Evolutionary conservation across 2,797 vertebrate species (phyloP), one percentile per base, ranked within the genome.

Genomic region (Gobio occitaniae): DNA sequence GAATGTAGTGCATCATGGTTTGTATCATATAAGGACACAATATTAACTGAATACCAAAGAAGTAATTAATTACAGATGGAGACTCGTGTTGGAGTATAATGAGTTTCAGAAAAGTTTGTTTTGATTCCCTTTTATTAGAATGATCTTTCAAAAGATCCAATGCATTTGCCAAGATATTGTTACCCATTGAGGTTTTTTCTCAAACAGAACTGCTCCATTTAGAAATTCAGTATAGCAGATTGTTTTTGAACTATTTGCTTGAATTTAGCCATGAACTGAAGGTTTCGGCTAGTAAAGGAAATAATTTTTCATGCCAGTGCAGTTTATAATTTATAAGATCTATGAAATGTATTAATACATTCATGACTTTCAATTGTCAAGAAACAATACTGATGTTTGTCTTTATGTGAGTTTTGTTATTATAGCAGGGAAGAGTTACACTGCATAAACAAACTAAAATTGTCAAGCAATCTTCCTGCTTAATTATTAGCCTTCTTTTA

Each of bases 21-120:
- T 80, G 32, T 69, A 65, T 54, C 7, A 59, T 78, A 41, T 29
- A 5, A 29, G 29, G 44, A 50, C 47, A 25, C 3, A 36, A 54
- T 54, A 44, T 59, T 15, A 82, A n/a, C n/a, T 59, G 16, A 71
- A 82, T 61, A 72, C 54, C 54, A 72, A 82, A 72, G 52, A 72
- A 72, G 11, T 61, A 12, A 72, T 71, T 10, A 71, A 75, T 63
- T 75, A 75, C 48, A 36, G 72, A 36, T 75, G 29, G 25, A 32
- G 48, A 32, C 25, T 72, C 4, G 16, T 48, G 44, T 48, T 29
- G 8, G 47, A 50, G n/a, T 48, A 9, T 69, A 41, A 36, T 47
- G 0, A 16, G 13, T 72, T 29, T 17, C 8, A 48, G 8, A 8
- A 25, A 47, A 71, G 13, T 9, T 25, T 63, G 15, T 17, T 65